Base-by-base conservation (phyloP, 1,140 invertebrate species). In the Diabrotica virgifera region DNA sequence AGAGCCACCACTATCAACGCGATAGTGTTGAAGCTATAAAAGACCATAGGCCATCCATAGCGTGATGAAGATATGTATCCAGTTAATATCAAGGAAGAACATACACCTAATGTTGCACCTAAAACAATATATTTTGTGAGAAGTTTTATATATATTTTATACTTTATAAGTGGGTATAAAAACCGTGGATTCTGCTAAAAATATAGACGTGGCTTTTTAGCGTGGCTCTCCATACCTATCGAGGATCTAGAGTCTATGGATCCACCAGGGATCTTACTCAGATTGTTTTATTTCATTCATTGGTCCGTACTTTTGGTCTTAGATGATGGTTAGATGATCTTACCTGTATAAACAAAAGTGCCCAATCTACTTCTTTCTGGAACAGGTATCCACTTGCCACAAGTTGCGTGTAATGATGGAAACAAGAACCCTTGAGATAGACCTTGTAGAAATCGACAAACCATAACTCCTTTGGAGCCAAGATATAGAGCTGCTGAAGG, bases 381-480 rank as follows among this genome's bases (percentile, higher is more conserved):
- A 0, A 77, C 74, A 0, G 87, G 87, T 37, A 68, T 84, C 94
- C 94, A 96, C 72, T 89, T 89, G 0, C 91, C 87, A 66, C 95
- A 78, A 4, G 95, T 80, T 0, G 88, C 87, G 70, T 95, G 92
- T 5, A 91, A 82, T 53, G 86, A 85, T 0, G 94, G 93, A 72
- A 91, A 90, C 5, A 91, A 82, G 0, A 91, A 85, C 6, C 93
- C 93, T 81, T 95, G 87, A 24, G 82, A 83, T 0, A 95, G 74
- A 0, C 94, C 94, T 78, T 91, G 87, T 0, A 90, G 65, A 0
- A 93, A 84, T 36, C 94, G 82, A 11, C 87, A 80, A 70, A 78
- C 76, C 74, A 83, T 83, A 59, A 90, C 76, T 63, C 84, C 80
- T 75, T 86, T 74, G 85, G 86, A 89, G 8, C 84, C 86, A 5